Evolutionary conservation across 2,888 invertebrate species (phyloP).

Genomic region (Teleiodes luculella): DNA sequence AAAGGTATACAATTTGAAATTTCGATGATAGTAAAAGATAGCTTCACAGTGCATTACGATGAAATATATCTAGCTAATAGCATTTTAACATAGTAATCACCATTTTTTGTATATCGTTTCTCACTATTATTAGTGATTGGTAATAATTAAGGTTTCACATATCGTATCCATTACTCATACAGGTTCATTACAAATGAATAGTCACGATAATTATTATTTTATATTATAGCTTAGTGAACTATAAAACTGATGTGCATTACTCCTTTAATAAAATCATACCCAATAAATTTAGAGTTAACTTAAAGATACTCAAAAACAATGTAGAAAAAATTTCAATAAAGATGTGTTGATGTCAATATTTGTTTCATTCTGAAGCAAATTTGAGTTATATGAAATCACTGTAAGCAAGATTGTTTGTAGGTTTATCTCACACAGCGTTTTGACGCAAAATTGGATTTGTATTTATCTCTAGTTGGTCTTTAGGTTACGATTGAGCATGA

Average conservation of each 20-base stretch:
- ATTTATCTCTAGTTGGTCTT: conserved; percentile 70
- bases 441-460: conserved; percentile 32
- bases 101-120: too few relatives aligned
- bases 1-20: conserved; percentile 4
- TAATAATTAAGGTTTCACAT: conserved; percentile 30
- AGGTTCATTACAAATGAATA: conserved; percentile 28
- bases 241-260: conserved; percentile 42
- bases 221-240: conserved; percentile 30
- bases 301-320: conserved; percentile 46
- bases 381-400: conserved; percentile 73
- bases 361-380: conserved; percentile 65
- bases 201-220: conserved; percentile 18
- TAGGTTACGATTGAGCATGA: conserved; percentile 40
- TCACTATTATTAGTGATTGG: background rate
- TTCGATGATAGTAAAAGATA: background rate
- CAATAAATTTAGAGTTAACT: conserved; percentile 75
- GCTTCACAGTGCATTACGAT: conserved; percentile 17
- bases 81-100: conserved; percentile 16
- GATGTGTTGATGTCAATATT: conserved; percentile 40
- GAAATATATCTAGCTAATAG: conserved; percentile 10
- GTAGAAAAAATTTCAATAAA: conserved; percentile 59
- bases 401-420: conserved; percentile 23
- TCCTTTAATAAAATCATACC: conserved; percentile 54
- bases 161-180: conserved; percentile 36
- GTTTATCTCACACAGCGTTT: conserved; percentile 68